Evolutionary conservation across 2,888 invertebrate genomes (phyloP), one percentile per base, ranked within the genome.

Genomic region (Thalpophila matura): DNA sequence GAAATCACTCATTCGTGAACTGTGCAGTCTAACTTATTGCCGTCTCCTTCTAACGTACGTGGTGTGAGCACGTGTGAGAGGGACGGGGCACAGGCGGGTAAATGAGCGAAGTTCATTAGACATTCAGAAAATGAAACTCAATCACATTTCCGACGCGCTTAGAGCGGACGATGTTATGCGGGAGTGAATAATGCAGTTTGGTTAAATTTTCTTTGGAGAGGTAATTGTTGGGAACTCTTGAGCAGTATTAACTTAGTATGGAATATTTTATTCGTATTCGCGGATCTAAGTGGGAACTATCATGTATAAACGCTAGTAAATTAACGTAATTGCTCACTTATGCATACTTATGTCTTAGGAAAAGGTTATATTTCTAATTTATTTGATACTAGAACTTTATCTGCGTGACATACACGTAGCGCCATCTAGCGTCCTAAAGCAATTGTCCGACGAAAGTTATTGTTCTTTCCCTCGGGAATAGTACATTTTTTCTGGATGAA

Each of bases 81-180:
- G 63, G 79, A 82, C n/a, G 68, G 71, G 63, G 67, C 27, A 61
- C 45, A 55, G 56, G 62, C 57, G 53, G 59, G 74, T 73, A 87
- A 86, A 90, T 87, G 86, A 91, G 86, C 76, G 75, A 71, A 85
- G 88, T 90, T 92, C 90, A 91, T 92, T 91, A 91, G 82, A 82
- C 88, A 91, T 92, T 91, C 91, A 86, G 86, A 88, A 90, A 90
- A 92, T 91, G 89, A 89, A 91, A 91, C 87, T 89, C 89, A 86
- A 92, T 92, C 89, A 91, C 89, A 89, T 86, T 86, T 80, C 80
- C 74, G 81, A 72, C 85, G 83, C 85, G 84, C 84, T 89, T 86
- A 84, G 73, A 70, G 33, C 24, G 87, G 84, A 84, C 56, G 70
- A 82, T 29, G 71, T 84, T 81, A 86, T 86, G 79, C 77, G 26